Base-by-base conservation (phyloP, 2,888 invertebrate species). In the Halictus ligatus region DNA sequence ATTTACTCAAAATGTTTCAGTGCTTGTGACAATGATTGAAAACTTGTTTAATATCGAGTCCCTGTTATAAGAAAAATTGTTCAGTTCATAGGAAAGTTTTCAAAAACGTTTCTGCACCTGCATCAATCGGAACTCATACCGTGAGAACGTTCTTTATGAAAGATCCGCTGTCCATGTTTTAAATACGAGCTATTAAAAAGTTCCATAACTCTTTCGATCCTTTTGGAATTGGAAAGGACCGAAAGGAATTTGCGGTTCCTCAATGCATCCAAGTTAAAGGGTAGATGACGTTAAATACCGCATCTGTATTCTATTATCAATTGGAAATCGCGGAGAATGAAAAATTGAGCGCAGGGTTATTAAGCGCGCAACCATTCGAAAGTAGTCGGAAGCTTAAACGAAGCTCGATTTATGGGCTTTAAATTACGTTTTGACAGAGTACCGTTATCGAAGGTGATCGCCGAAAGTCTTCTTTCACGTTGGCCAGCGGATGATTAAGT, bases 401-500 rank as follows among this genome's bases (percentile, higher is more conserved):
- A 25, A 54, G 58, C 78, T 74, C 81, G 79, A 78, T 82, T 86
- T 79, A 86, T 86, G 69, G 76, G 15, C 43, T 76, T 82, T 86
- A 86, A 86, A 86, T 86, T 78, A 75, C 73, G 25, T 80, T 80
- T 80, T 67, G 80, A 64, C 29, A 54, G n/a, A 18, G 78, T 82
- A 86, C 86, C 80, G 86, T 86, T 81, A 86, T 82, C 77, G 76
- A 12, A 13, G 58, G 2, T 29, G 76, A 73, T 79, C 85, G 58
- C 46, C 73, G 73, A 73, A 76, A 73, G 60, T 40, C 64, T 58
- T 80, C 29, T 71, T 67, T 43, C 54, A 5, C 25, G 76, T 25
- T 43, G 60, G 48, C 21, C 60, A 48, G 12, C 46, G 4, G 29
- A 25, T 25, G 48, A 77, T 81, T 67, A 76, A 81, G 73, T 40